A percentile compares a stretch with the other conserved stretches of the same genome.
Conservation (phyloP, 2,888 invertebrate genomes). For the Drosophila infuscata region DNA sequence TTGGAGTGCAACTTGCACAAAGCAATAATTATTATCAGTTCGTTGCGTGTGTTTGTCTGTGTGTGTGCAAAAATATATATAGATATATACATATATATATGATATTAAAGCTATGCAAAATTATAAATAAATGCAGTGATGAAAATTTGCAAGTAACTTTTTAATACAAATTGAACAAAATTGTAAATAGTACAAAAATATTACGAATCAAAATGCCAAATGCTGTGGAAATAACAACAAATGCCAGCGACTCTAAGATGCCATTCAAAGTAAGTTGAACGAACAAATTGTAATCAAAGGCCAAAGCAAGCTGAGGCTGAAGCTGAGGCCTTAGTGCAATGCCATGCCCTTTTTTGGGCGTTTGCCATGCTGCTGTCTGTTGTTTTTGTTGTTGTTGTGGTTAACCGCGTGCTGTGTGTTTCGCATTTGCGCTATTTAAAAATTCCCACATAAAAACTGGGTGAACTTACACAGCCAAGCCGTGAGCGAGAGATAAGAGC, state of each 20-base stretch:
- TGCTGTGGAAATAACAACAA: conserved; percentile 58
- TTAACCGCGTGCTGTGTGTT: conserved; percentile 68
- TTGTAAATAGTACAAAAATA: conserved; percentile 5
- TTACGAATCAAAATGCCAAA: conserved; percentile 56
- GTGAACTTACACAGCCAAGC: conserved; percentile 63
- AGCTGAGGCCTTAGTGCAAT: conserved; percentile 33
- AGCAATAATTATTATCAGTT: conserved; percentile 32
- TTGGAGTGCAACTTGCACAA: conserved; percentile 63
- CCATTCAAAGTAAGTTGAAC: conserved; percentile 71
- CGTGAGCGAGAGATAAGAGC: conserved; percentile 34
- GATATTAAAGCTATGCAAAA: neutral
- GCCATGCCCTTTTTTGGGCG: conserved; percentile 74
- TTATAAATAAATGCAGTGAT: conserved; percentile 23
- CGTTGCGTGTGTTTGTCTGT: conserved; percentile 18
- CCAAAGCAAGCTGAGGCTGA: conserved; percentile 3
- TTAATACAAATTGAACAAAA: conserved; percentile 16
- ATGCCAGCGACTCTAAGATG: conserved; percentile 61
- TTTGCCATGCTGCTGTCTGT: conserved; percentile 54
- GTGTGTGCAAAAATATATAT: conserved; percentile 2
- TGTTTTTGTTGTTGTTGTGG: conserved; percentile 44
- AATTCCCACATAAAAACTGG: conserved; percentile 63
- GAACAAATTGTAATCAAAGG: neutral
- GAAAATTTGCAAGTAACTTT: conserved; percentile 29
- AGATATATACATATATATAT: neutral
- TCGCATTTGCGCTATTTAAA: conserved; percentile 56